These are phyloP conservation scores for Crax fasciolata DNA, from an alignment of 2,797 vertebrate genomes.

Conservation along the genomic window DNA sequence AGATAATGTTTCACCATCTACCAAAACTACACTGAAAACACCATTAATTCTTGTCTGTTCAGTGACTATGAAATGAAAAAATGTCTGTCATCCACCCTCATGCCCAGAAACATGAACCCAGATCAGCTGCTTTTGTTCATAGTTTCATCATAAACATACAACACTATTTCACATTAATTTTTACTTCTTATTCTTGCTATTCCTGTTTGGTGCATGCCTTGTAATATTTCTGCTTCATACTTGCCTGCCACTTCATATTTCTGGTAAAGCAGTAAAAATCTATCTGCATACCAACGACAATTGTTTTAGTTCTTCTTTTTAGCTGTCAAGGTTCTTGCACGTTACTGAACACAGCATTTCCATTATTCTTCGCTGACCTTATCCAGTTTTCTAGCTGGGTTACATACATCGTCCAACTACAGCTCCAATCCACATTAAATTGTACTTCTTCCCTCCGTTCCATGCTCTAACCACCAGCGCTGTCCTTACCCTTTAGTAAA, in stretches of 20 bases:
- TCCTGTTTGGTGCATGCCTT: not conserved
- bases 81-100: not conserved
- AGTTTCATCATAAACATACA: not conserved
- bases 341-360: constrained; percentile 19
- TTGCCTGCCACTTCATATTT: not conserved
- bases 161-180: not conserved
- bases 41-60: not conserved
- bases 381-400: not conserved
- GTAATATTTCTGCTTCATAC: not conserved
- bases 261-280: not conserved
- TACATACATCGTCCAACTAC: not conserved
- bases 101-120: not conserved
- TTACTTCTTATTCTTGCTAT: not conserved
- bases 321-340: not conserved
- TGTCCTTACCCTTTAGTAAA: constrained; percentile 18
- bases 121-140: not conserved
- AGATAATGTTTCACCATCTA: not conserved
- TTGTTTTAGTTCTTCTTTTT: not conserved
- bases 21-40: not conserved
- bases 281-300: not conserved
- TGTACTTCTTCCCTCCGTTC: not conserved
- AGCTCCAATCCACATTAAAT: not conserved
- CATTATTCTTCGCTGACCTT: not conserved
- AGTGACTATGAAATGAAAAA: not conserved
- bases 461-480: not conserved